Conservation (phyloP, 2,113 vertebrate genomes). For the Tragelaphus buxtoni region DNA sequence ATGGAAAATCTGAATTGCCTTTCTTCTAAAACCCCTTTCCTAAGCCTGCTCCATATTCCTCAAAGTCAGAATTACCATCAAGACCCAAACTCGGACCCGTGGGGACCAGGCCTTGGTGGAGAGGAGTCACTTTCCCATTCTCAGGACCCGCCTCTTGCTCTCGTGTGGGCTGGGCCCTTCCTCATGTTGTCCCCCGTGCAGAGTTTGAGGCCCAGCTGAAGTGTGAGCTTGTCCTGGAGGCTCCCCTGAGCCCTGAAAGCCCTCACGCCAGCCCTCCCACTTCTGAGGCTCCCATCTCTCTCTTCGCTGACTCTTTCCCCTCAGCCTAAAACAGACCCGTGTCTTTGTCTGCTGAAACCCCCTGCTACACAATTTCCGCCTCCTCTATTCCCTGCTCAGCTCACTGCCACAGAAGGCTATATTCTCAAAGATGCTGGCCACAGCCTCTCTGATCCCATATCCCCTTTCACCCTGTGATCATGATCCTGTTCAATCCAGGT, state of each 20-base stretch:
- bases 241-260: background rate
- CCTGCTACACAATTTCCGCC: fast-evolving
- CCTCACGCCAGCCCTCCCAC: fast-evolving
- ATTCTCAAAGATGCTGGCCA: background rate
- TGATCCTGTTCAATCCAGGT: background rate
- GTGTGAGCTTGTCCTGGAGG: background rate
- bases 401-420: background rate
- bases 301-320: no score
- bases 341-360: background rate
- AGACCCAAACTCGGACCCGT: background rate
- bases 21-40: background rate
- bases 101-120: background rate
- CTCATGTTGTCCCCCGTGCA: fast-evolving
- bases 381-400: background rate
- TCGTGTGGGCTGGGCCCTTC: background rate
- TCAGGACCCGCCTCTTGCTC: background rate
- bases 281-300: background rate
- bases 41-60: background rate
- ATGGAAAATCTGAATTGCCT: background rate
- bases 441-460: background rate
- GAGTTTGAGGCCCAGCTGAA: background rate
- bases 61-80: background rate
- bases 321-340: background rate
- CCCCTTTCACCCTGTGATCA: background rate
- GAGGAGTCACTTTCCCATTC: fast-evolving